Conservation (phyloP, 1,140 invertebrate species). For the Choristoneura fumiferana region DNA sequence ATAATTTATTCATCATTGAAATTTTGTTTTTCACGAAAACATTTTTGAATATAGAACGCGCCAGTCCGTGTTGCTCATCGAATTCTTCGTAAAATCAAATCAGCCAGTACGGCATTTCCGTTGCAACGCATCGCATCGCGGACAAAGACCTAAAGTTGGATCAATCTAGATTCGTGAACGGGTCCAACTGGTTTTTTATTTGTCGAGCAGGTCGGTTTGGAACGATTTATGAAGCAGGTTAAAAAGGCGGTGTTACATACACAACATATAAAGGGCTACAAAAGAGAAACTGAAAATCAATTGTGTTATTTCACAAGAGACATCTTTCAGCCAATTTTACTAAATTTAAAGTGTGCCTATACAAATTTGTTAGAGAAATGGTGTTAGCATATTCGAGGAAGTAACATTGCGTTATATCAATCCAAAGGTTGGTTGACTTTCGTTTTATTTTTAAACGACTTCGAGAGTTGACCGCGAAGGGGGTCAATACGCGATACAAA, state of each 20-base stretch:
- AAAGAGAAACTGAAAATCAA: no score
- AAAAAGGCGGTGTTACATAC: no score
- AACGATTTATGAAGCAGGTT: no score
- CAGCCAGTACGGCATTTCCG: conserved; percentile 10
- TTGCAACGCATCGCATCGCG: conserved; percentile 3
- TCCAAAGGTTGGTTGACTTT: conserved; percentile 11
- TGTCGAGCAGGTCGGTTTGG: neutral
- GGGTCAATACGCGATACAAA: conserved; percentile 14
- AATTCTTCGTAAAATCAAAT: conserved; percentile 12
- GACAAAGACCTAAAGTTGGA: conserved; percentile 14
- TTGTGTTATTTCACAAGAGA: no score
- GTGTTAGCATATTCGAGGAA: neutral
- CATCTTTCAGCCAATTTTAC: no score
- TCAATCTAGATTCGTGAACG: conserved; percentile 1
- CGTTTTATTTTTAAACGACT: conserved; percentile 10
- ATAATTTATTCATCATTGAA: neutral
- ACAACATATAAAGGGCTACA: no score
- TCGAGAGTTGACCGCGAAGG: conserved; percentile 7
- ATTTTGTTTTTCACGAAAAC: neutral
- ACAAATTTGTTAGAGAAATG: no score
- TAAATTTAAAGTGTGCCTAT: no score
- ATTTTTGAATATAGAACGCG: conserved; percentile 1
- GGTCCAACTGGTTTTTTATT: conserved; percentile 10
- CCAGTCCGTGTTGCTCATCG: neutral
- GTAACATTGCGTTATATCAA: conserved; percentile 8